Base-by-base conservation (phyloP, 2,888 invertebrate genomes). In the Tigriopus californicus region DNA sequence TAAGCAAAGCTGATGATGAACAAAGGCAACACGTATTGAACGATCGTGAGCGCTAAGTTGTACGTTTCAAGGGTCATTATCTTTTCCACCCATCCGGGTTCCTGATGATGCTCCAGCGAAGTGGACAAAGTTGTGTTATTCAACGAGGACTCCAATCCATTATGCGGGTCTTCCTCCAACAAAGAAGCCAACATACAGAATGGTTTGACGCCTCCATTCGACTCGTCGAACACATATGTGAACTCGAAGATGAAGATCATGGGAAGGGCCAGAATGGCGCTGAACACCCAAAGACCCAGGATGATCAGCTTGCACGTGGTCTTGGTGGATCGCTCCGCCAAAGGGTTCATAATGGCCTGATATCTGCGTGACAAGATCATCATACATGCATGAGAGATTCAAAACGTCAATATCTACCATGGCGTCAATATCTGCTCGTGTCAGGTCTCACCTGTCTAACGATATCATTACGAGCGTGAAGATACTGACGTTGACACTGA, bases 401-500 rank as follows among this genome's bases (percentile, higher is more conserved):
- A n/a, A n/a, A n/a, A n/a, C n/a, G n/a, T n/a, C n/a, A n/a, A n/a
- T n/a, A n/a, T n/a, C n/a, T n/a, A n/a, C n/a, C n/a, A n/a, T n/a
- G n/a, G n/a, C n/a, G n/a, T n/a, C n/a, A n/a, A n/a, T n/a, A n/a
- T 33, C 3, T 33, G 8, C 33, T 33, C 8, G 8, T 33, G 33
- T 33, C 33, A 33, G 8, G 3, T 33, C 33, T 33, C 33, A 87
- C 24, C 89, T 77, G 72, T 90, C 89, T 60, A 88, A 78, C 0
- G 89, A 86, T 61, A 88, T 87, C 56, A 85, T 85, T 12, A 86
- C 86, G 22, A 90, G 73, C 0, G 89, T 89, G 68, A 88, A 85
- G 41, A 90, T 84, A 65, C 85, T 85, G n/a, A 89, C 87, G 68
- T 85, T 87, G 1, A 90, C 86, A 64, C 84, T 83, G 15, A 90